A percentile compares a stretch with the other conserved stretches of the same genome.
These are phyloP conservation scores for Mellilla xanthometata DNA, from an alignment of 2,888 invertebrate species.

Conservation along the genomic window DNA sequence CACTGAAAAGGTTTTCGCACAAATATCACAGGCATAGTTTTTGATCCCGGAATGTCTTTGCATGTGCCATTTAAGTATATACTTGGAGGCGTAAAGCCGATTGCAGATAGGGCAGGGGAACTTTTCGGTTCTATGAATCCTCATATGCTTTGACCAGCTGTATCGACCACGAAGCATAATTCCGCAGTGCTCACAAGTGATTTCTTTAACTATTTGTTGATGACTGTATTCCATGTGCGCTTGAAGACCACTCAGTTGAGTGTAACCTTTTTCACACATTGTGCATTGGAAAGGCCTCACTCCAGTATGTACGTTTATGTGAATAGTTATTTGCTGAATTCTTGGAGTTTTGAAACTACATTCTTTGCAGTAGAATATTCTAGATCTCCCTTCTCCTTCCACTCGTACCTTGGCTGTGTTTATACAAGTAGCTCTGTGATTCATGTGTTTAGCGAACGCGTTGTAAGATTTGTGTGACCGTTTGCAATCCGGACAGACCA, in stretches of 20 bases:
- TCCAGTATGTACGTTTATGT: slow-evolving; percentile 55
- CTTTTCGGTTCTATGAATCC: slow-evolving; percentile 38
- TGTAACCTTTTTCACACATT: slow-evolving; percentile 49
- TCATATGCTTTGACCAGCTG: slow-evolving; percentile 52
- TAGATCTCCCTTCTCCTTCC: slow-evolving; percentile 26
- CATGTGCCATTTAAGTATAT: slow-evolving; percentile 47
- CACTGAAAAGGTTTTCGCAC: slow-evolving; percentile 59
- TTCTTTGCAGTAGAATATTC: slow-evolving; percentile 37
- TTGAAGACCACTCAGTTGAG: slow-evolving; percentile 54
- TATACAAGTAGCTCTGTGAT: slow-evolving; percentile 19
- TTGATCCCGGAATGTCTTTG: slow-evolving; percentile 55
- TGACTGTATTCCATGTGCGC: slow-evolving; percentile 55
- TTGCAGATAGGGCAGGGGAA: slow-evolving; percentile 49
- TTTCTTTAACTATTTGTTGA: slow-evolving; percentile 44
- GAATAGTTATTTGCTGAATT: slow-evolving; percentile 53
- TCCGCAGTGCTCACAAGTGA: slow-evolving; percentile 63
- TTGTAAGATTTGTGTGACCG: slow-evolving; percentile 34
- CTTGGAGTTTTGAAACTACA: slow-evolving; percentile 53
- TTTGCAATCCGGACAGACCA: slow-evolving; percentile 43
- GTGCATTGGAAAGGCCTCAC: slow-evolving; percentile 55
- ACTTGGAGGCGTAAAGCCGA: slow-evolving; percentile 44
- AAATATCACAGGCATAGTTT: slow-evolving; percentile 58
- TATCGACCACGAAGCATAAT: slow-evolving; percentile 53
- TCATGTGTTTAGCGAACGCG: slow-evolving; percentile 32
- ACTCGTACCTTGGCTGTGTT: slow-evolving; percentile 21